Evolutionary conservation across 2,888 invertebrate genomes (phyloP).

Genomic region (Junonia oenone): DNA sequence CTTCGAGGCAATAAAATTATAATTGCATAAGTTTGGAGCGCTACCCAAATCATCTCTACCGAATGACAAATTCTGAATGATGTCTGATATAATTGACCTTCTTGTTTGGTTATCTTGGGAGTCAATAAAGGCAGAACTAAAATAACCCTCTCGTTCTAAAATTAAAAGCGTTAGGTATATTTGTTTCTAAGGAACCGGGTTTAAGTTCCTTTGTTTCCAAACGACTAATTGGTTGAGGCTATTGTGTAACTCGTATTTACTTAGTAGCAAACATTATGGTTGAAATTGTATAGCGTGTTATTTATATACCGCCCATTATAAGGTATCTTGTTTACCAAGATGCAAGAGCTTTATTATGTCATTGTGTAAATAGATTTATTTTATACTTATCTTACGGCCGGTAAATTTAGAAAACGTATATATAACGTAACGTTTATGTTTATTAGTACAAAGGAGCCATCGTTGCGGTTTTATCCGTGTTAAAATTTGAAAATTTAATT

Average conservation of each 20-base stretch:
- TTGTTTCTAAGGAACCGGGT: slow-evolving; percentile 1
- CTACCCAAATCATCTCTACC: no score
- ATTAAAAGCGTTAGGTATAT: neutral
- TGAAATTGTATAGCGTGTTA: neutral
- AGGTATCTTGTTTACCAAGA: no score
- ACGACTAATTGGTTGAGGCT: neutral
- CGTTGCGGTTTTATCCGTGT: no score
- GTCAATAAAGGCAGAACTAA: neutral
- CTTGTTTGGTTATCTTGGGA: neutral
- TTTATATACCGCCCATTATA: neutral
- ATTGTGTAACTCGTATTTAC: neutral
- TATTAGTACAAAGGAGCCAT: no score
- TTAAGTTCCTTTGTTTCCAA: neutral
- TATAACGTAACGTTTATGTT: no score
- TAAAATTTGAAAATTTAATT: no score
- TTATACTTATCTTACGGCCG: no score
- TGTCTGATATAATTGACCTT: neutral
- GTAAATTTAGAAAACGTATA: no score
- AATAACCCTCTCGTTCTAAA: neutral
- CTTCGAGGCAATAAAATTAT: neutral
- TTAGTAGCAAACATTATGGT: neutral
- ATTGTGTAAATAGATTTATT: no score
- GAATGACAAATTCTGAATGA: no score
- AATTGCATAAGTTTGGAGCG: no score
- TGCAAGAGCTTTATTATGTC: no score